Evolutionary conservation across 2,888 invertebrate species (phyloP), one percentile per base, ranked within the genome.

Genomic region (Clitarchus hookeri): DNA sequence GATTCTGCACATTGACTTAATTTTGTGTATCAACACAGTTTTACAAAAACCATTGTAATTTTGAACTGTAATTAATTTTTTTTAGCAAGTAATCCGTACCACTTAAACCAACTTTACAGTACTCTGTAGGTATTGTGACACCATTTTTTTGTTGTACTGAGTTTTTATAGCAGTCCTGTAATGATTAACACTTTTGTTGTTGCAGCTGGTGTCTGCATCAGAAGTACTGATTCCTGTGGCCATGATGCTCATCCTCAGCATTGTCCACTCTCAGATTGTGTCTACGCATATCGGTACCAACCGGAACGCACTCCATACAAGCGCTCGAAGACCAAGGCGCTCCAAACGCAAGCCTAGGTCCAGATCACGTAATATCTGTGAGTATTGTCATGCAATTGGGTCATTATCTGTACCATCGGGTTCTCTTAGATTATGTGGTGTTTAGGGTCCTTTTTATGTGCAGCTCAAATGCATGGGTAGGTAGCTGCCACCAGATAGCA

Each of bases 161-260:
- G 82, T 89, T 87, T 85, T 87, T 44, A 85, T 89, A 88, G 65
- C 2, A 65, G 19, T 65, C 65, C 11, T n/a, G 65, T 65, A 19
- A 19, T 65, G 48, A 3, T 65, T 36, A 36, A 36, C 36, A 4
- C 36, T 36, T 36, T 19, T n/a, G 79, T 86, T 36, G 65, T 79
- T 84, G 87, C 84, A 94, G 93, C 92, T 92, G 88, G 92, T 96
- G 86, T 93, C 94, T 84, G 92, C 94, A 65, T 94, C 95, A 87
- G 96, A 97, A 91, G 93, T 97, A 85, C 90, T 95, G 48, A 94
- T 95, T 89, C 97, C 97, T 8, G 92, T 94, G 88, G 92, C 94
- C 84, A 93, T 97, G 92, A 95, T 96, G 93, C 92, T 96, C 90
- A 92, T 95, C 84, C 92, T 97, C 87, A 96, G 96, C 89, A 92